Evolutionary conservation across 2,113 vertebrate genomes (phyloP).

Genomic region (Otolemur garnettii): DNA sequence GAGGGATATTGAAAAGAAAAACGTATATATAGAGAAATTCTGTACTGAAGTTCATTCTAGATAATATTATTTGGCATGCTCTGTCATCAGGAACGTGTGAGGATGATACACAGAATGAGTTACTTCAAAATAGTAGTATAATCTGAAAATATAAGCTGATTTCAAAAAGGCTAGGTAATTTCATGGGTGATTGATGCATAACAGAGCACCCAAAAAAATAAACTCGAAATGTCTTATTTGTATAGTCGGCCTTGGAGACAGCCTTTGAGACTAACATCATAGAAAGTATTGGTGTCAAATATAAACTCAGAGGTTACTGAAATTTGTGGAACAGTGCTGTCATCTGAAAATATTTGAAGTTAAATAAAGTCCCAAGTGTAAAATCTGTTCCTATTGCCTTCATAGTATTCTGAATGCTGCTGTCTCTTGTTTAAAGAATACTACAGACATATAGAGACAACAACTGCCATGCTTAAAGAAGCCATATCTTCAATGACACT

Average conservation of each 20-base stretch:
- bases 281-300: not conserved
- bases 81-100: not conserved
- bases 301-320: not conserved
- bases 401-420: not conserved
- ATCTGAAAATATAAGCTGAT: conserved; percentile 25
- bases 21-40: not conserved
- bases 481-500: not conserved
- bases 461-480: not conserved
- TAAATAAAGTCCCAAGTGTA: not conserved
- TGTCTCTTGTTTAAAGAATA: not conserved
- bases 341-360: not conserved
- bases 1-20: not conserved
- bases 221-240: not conserved
- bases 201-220: not conserved
- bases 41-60: not conserved
- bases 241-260: not conserved
- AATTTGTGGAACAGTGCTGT: not conserved
- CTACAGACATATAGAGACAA: not conserved
- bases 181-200: conserved; percentile 27
- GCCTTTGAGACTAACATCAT: not conserved
- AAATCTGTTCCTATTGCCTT: not conserved
- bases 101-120: not conserved
- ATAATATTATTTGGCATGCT: conserved; percentile 25
- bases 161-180: conserved; percentile 35
- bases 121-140: not conserved